Conservation (phyloP, 2,888 invertebrate genomes). For the Steromphala cineraria region DNA sequence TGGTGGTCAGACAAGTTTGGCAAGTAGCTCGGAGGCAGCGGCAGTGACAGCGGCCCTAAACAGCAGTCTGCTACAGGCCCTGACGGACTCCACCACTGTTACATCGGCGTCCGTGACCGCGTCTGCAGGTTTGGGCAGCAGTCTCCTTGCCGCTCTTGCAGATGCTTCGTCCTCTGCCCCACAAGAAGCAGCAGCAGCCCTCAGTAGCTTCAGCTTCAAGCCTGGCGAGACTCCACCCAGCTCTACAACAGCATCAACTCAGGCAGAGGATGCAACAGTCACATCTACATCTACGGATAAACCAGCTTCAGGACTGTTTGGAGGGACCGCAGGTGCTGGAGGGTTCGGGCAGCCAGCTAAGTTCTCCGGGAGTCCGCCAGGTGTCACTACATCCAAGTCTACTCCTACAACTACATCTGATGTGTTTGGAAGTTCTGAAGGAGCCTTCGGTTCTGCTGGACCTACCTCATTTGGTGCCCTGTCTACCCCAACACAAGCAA, state of each 20-base stretch:
- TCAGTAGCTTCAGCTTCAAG: conserved; percentile 3
- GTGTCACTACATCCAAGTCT: neutral
- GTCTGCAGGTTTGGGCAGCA: neutral
- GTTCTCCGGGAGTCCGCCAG: neutral
- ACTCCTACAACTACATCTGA: conserved; percentile 19
- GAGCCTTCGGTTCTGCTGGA: conserved; percentile 9
- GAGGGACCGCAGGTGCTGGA: conserved; percentile 8
- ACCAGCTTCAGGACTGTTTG: neutral
- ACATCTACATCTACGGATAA: neutral
- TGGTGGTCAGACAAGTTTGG: neutral
- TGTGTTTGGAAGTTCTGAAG: conserved; percentile 28
- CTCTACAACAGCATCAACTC: neutral
- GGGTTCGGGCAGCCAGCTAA: conserved; percentile 18
- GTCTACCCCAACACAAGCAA: neutral
- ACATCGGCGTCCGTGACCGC: neutral
- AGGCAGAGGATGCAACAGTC: neutral
- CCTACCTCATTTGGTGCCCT: neutral
- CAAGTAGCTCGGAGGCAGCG: neutral
- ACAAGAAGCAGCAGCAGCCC: neutral
- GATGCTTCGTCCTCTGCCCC: neutral
- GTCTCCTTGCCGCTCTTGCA: neutral
- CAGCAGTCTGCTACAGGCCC: neutral
- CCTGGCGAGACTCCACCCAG: neutral
- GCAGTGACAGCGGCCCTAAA: neutral
- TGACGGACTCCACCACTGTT: neutral